phyloP scores from a whole-genome alignment of 2,113 vertebrate species.

The Sigmodon hispidus region DNA sequence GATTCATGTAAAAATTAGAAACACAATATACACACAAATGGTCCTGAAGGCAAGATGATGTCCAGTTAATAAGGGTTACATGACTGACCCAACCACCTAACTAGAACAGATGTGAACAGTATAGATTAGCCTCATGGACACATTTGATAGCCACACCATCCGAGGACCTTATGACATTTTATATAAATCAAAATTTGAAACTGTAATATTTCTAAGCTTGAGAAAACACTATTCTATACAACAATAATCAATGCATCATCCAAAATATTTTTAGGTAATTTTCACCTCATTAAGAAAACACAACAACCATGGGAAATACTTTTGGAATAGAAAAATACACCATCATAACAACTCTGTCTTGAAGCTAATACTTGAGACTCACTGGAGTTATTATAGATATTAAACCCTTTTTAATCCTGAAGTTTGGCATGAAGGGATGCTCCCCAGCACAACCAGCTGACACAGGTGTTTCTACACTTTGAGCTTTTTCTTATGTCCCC shows the following conservation, averaged over 20 bases:
- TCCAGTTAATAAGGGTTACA: neutral
- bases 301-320: conserved; percentile 22
- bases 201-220: conserved; percentile 14
- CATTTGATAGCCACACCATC: neutral
- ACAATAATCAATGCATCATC: conserved; percentile 15
- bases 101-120: conserved; percentile 2
- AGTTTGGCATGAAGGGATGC: neutral
- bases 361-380: neutral
- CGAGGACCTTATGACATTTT: neutral
- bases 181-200: conserved; percentile 29
- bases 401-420: conserved; percentile 6
- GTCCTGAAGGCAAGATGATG: neutral
- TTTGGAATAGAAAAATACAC: conserved; percentile 24
- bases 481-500: neutral
- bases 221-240: conserved; percentile 13
- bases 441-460: conserved; percentile 26
- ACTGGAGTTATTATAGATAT: neutral
- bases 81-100: neutral
- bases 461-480: neutral
- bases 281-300: conserved; percentile 4
- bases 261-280: conserved; percentile 14
- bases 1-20: conserved; percentile 31
- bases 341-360: neutral
- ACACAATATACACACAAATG: conserved; percentile 52
- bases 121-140: neutral